phyloP scores from a whole-genome alignment of 2,797 vertebrate species.

The Sebastes steindachneri region DNA sequence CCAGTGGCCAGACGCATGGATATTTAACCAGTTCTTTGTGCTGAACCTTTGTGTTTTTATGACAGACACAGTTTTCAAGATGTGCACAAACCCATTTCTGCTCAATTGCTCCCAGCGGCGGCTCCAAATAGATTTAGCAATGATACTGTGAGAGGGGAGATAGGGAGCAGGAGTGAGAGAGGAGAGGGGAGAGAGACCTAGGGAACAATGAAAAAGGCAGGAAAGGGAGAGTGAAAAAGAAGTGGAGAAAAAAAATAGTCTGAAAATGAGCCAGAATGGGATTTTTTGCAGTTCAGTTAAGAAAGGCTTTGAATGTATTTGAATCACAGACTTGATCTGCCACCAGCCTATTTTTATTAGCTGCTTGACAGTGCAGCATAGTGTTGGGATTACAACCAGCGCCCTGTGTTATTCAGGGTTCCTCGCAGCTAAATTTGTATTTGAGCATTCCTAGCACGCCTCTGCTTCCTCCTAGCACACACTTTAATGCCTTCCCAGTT shows the following conservation, averaged over 20 bases:
- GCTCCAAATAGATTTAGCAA: conserved; percentile 87
- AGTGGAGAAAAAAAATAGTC: conserved; percentile 42
- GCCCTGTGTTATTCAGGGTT: conserved; percentile 79
- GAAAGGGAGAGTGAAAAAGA: conserved; percentile 39
- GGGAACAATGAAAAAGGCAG: conserved; percentile 53
- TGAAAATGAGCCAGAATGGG: conserved; percentile 74
- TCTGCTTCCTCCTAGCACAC: conserved; percentile 57
- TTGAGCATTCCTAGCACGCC: conserved; percentile 75
- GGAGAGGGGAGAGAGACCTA: conserved; percentile 66
- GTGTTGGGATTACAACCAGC: conserved; percentile 82
- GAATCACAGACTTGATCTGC: conserved; percentile 85
- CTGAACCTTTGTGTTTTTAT: conserved; percentile 83
- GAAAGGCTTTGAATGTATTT: conserved; percentile 83
- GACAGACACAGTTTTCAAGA: conserved; percentile 83
- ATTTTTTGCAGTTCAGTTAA: conserved; percentile 81
- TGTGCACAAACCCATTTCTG: conserved; percentile 85
- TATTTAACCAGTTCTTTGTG: conserved; percentile 82
- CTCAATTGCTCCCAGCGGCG: conserved; percentile 85
- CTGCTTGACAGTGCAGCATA: conserved; percentile 84
- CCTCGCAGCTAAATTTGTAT: conserved; percentile 76
- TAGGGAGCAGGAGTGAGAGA: conserved; percentile 60
- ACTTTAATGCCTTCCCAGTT: conserved; percentile 66
- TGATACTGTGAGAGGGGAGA: conserved; percentile 79
- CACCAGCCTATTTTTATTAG: conserved; percentile 86
- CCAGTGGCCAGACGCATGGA: conserved; percentile 70